These are phyloP conservation scores for Drosophila mayri DNA, from an alignment of 1,140 invertebrate genomes.

Conservation along the genomic window DNA sequence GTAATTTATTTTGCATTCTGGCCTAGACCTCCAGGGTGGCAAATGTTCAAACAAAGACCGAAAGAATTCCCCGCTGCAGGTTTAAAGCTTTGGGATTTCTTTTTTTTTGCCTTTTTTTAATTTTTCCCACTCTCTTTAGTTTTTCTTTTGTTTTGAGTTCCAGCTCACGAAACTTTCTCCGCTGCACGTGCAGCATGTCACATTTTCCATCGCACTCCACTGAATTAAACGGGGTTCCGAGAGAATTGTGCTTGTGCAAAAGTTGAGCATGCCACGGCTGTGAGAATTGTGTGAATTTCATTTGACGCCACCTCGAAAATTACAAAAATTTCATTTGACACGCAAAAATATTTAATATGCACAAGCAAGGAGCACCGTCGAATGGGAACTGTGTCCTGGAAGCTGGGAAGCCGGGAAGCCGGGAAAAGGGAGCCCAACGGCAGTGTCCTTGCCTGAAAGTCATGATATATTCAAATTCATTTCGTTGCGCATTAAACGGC, in stretches of 20 bases:
- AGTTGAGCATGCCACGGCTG: conserved; percentile 39
- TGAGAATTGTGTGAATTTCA: conserved; percentile 73
- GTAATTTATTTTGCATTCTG: conserved; percentile 70
- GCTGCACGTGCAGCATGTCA: conserved; percentile 50
- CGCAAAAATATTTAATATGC: conserved; percentile 76
- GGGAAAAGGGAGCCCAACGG: neutral
- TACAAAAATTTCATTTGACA: conserved; percentile 77
- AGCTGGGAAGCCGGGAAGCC: neutral
- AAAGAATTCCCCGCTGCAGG: conserved; percentile 11
- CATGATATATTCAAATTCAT: conserved; percentile 73
- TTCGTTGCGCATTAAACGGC: conserved; percentile 63
- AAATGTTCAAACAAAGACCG: conserved; percentile 2
- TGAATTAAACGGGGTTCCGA: conserved; percentile 31
- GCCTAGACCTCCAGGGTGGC: conserved; percentile 35
- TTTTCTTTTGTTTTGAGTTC: conserved; percentile 11
- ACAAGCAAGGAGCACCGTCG: conserved; percentile 14
- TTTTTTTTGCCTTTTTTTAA: neutral
- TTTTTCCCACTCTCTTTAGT: neutral
- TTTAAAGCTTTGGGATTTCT: conserved; percentile 21
- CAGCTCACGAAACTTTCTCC: conserved; percentile 35
- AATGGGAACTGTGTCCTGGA: neutral
- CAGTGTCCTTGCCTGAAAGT: conserved; percentile 58
- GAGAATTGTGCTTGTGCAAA: conserved; percentile 29
- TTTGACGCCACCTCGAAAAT: conserved; percentile 66
- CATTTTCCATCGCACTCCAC: conserved; percentile 42